Conservation (phyloP, 2,888 invertebrate species). For the Stegophylla sp. region DNA sequence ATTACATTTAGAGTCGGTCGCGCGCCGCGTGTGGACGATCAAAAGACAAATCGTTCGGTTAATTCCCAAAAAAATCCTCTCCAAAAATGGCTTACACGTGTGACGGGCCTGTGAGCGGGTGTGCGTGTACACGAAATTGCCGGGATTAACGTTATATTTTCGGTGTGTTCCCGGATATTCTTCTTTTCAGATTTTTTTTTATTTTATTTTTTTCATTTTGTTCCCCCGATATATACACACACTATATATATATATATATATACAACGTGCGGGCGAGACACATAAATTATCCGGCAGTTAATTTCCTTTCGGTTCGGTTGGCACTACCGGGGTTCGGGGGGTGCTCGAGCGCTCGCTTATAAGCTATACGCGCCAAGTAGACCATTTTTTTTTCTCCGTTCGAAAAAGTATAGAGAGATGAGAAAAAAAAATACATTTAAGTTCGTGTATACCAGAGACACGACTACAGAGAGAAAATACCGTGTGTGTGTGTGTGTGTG, state of each 20-base stretch:
- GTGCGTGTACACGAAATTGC: neutral
- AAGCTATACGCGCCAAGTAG: conserved; percentile 15
- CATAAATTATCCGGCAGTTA: conserved; percentile 52
- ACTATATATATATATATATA: neutral
- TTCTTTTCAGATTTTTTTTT: neutral
- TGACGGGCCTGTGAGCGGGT: neutral
- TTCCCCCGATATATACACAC: neutral
- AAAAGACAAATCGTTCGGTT: conserved; percentile 45
- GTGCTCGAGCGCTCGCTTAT: neutral
- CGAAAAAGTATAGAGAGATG: neutral
- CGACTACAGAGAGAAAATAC: neutral
- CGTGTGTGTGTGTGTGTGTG: neutral
- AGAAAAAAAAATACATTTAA: conserved; percentile 19
- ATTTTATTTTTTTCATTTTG: neutral
- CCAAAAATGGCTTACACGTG: conserved; percentile 38
- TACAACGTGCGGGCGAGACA: conserved; percentile 10
- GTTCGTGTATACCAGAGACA: neutral
- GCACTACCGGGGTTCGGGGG: neutral
- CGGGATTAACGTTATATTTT: conserved; percentile 57
- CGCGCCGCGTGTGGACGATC: neutral
- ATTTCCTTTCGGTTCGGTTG: conserved; percentile 43
- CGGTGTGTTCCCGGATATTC: conserved; percentile 40
- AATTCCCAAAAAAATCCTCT: conserved; percentile 14
- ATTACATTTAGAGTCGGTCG: neutral
- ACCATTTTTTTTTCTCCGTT: neutral